These are phyloP conservation scores for Sphaerodactylus townsendi DNA, from an alignment of 2,113 vertebrate species.

Conservation along the genomic window DNA sequence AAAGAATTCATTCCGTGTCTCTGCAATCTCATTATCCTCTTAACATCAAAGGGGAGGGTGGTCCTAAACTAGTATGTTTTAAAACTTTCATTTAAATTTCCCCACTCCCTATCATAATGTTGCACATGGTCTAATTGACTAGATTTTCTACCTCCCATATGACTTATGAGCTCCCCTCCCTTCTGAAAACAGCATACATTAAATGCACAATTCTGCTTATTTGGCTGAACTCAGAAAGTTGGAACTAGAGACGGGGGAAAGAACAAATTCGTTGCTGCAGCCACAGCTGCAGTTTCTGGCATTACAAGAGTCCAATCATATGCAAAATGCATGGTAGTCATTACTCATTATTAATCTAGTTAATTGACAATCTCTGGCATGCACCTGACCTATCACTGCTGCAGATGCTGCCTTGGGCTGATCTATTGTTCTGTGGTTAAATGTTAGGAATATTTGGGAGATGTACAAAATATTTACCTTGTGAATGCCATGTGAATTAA, in stretches of 20 bases:
- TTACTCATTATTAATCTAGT: slow-evolving; percentile 53
- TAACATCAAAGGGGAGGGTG: neutral
- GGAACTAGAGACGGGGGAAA: fast-evolving
- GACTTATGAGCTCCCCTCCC: neutral
- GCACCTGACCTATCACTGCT: slow-evolving; percentile 39
- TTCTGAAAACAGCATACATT: neutral
- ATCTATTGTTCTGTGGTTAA: slow-evolving; percentile 41
- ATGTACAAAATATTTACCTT: slow-evolving; percentile 25
- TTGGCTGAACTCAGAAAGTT: neutral
- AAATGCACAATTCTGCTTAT: neutral
- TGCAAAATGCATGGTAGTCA: slow-evolving; percentile 46
- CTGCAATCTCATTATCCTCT: no score
- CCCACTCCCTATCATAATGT: neutral
- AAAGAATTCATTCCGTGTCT: no score
- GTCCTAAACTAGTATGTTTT: neutral
- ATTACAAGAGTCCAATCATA: slow-evolving; percentile 34
- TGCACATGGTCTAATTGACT: neutral
- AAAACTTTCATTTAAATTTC: neutral
- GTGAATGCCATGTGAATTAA: slow-evolving; percentile 36
- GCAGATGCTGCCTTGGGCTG: slow-evolving; percentile 35
- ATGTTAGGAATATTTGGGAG: slow-evolving; percentile 26
- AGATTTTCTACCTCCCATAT: neutral
- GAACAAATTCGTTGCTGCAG: neutral
- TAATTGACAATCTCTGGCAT: slow-evolving; percentile 38
- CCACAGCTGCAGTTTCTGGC: slow-evolving; percentile 18